phyloP scores from a whole-genome alignment of 2,113 vertebrate species.

The Oophaga pumilio region DNA sequence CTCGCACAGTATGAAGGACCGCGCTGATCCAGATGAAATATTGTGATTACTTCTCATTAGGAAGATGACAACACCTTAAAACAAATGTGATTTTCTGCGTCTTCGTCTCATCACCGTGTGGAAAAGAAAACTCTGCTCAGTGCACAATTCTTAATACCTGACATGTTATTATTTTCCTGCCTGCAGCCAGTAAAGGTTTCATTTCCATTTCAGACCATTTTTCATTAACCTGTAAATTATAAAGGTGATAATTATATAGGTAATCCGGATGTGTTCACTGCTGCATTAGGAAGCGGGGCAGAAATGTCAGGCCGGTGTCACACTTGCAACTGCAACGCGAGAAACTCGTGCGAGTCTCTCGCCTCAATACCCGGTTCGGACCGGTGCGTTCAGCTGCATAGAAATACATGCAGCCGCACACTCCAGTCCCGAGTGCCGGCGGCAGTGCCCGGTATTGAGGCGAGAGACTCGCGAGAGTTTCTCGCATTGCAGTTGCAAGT shows the following conservation, averaged over 20 bases:
- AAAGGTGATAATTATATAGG: background rate
- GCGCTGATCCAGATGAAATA: background rate
- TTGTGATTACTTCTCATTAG: conserved; percentile 27
- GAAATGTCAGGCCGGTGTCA: too few species aligned
- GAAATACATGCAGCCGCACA: too few species aligned
- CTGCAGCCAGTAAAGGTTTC: background rate
- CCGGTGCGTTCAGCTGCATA: too few species aligned
- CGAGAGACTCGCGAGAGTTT: too few species aligned
- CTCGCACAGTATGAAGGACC: background rate
- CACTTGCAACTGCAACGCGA: too few species aligned
- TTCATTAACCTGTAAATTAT: background rate
- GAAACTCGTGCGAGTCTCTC: too few species aligned
- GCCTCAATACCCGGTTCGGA: too few species aligned
- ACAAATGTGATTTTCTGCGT: background rate
- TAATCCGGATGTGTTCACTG: too few species aligned
- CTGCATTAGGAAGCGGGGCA: too few species aligned
- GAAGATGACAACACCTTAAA: conserved; percentile 11
- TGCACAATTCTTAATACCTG: conserved; percentile 6
- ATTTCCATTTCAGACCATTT: conserved; percentile 12
- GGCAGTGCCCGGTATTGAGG: too few species aligned
- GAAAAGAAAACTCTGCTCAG: background rate
- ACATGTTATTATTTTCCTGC: background rate
- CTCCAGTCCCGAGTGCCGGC: too few species aligned
- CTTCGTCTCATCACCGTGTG: background rate
- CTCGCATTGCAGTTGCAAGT: too few species aligned